Percentiles rank a stretch among this genome's conserved stretches.
Evolutionary conservation across 1,140 invertebrate species (phyloP).

Genomic region (Heliconius congener): DNA sequence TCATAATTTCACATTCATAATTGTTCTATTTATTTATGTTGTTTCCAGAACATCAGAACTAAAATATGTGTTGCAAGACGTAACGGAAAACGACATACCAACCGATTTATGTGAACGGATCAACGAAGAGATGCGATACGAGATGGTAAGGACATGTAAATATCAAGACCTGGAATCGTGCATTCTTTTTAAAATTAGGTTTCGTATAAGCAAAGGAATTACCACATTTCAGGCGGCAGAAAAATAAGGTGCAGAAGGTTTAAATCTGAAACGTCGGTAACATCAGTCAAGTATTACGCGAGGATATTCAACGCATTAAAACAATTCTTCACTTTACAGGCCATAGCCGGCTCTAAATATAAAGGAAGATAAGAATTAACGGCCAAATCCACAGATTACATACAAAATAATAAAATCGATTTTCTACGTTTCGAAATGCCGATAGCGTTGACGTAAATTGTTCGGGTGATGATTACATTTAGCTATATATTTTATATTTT

Average conservation of each 20-base stretch:
- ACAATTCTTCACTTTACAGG: slow-evolving; percentile 77
- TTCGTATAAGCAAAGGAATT: slow-evolving; percentile 42
- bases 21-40: too few relatives aligned
- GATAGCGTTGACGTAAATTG: slow-evolving; percentile 54
- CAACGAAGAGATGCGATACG: slow-evolving; percentile 96
- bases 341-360: slow-evolving; percentile 71
- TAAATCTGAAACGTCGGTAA: slow-evolving; percentile 72
- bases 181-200: slow-evolving; percentile 47
- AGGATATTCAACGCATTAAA: slow-evolving; percentile 76
- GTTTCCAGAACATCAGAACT: slow-evolving; percentile 73
- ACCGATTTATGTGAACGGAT: slow-evolving; percentile 92
- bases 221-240: slow-evolving; percentile 73
- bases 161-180: slow-evolving; percentile 52
- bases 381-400: slow-evolving; percentile 19
- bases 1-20: too few relatives aligned
- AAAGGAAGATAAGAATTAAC: slow-evolving; percentile 64
- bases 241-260: slow-evolving; percentile 74
- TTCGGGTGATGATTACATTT: slow-evolving; percentile 53
- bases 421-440: slow-evolving; percentile 39
- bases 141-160: slow-evolving; percentile 87
- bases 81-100: slow-evolving; percentile 97
- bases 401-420: slow-evolving; percentile 23
- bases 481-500: slow-evolving; percentile 54
- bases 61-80: slow-evolving; percentile 81
- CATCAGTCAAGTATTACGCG: slow-evolving; percentile 69